phyloP scores from a whole-genome alignment of 2,797 vertebrate genomes.

The Rhyacichthys aspro region DNA sequence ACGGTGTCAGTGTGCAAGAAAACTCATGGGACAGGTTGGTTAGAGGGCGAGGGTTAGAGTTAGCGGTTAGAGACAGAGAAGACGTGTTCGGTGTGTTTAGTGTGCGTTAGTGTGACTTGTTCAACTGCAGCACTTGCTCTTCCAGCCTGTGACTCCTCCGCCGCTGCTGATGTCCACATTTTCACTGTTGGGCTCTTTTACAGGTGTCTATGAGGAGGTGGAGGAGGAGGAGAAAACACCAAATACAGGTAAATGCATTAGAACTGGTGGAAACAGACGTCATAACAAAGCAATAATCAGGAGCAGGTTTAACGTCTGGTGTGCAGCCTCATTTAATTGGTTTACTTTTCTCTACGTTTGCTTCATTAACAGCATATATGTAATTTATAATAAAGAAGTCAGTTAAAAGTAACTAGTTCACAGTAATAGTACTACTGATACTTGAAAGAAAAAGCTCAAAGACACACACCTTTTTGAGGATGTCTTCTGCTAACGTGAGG shows the following conservation, averaged over 20 bases:
- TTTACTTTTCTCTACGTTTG: too few species aligned
- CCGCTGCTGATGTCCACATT: slow-evolving; percentile 98
- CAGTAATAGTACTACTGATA: too few species aligned
- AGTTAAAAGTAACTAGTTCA: too few species aligned
- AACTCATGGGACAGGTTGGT: slow-evolving; percentile 75
- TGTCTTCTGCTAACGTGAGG: slow-evolving; percentile 99
- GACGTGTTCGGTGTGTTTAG: slow-evolving; percentile 52
- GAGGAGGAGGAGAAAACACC: background rate
- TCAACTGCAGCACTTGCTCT: slow-evolving; percentile 99
- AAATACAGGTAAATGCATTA: background rate
- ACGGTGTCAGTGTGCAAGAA: slow-evolving; percentile 76
- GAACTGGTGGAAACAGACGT: too few species aligned
- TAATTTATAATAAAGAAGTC: too few species aligned
- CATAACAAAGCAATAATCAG: too few species aligned
- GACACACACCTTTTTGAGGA: slow-evolving; percentile 95
- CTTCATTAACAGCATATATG: too few species aligned
- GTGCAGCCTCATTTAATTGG: too few species aligned
- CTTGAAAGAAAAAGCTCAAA: background rate
- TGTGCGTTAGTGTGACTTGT: slow-evolving; percentile 67
- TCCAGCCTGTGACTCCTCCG: slow-evolving; percentile 95
- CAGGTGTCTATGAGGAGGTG: slow-evolving; percentile 86
- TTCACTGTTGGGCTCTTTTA: slow-evolving; percentile 99
- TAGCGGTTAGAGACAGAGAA: slow-evolving; percentile 65
- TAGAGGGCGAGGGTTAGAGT: slow-evolving; percentile 70
- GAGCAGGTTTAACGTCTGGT: too few species aligned